Conservation (phyloP, 2,113 vertebrate species). For the Podilymbus podiceps region DNA sequence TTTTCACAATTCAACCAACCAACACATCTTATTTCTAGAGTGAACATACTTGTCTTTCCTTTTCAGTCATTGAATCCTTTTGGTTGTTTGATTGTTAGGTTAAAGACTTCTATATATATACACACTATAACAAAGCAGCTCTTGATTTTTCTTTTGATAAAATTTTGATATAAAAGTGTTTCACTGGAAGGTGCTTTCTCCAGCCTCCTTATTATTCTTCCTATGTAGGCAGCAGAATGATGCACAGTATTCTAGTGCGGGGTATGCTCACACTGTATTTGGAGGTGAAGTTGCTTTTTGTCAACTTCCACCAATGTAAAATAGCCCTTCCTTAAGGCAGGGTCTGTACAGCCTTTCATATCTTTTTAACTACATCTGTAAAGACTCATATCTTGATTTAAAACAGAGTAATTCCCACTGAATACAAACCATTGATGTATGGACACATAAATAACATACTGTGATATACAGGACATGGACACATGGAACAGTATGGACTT, state of each 20-base stretch:
- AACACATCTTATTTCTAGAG: not conserved
- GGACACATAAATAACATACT: accelerated
- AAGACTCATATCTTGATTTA: not conserved
- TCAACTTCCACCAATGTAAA: not conserved
- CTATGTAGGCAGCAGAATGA: not conserved
- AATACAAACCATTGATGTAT: not conserved
- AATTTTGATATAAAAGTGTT: not conserved
- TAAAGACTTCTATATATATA: not conserved
- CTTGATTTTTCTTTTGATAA: not conserved
- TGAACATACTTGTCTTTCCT: not conserved
- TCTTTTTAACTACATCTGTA: not conserved
- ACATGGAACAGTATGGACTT: not conserved
- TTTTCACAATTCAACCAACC: not conserved
- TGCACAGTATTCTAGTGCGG: not conserved
- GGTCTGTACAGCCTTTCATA: not conserved
- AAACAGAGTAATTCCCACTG: not conserved
- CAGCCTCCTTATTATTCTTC: not conserved
- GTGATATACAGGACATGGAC: not conserved
- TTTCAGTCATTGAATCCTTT: not conserved
- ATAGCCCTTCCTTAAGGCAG: not conserved
- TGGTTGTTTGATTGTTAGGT: not conserved
- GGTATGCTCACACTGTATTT: not conserved
- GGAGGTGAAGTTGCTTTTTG: not conserved
- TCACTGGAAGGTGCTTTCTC: not conserved
- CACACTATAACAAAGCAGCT: not conserved